Evolutionary conservation across 2,888 invertebrate species (phyloP).

Genomic region (Baronia brevicornis): DNA sequence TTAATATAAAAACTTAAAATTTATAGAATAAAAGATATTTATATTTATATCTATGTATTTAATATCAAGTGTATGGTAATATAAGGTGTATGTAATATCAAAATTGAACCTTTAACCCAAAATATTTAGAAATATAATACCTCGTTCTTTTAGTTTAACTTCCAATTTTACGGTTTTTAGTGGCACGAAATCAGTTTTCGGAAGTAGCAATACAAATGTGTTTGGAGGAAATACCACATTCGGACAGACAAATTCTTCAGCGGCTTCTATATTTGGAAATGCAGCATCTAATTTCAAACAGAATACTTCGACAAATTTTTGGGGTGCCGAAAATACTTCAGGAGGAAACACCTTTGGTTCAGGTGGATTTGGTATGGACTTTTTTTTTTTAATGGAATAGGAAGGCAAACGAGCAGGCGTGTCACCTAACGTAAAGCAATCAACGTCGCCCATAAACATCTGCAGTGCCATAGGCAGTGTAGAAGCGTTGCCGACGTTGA

Average conservation of each 20-base stretch:
- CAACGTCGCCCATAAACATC: too few species aligned
- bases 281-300: constrained; percentile 37
- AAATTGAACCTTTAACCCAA: too few species aligned
- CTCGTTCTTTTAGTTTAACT: constrained; percentile 1
- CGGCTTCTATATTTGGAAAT: constrained; percentile 50
- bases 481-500: too few species aligned
- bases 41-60: background rate
- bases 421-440: too few species aligned
- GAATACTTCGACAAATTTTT: constrained; percentile 43
- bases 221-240: constrained; percentile 56
- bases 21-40: too few species aligned
- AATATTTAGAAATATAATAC: too few species aligned
- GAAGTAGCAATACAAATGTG: constrained; percentile 39
- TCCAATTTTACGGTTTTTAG: constrained; percentile 22
- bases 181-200: constrained; percentile 46
- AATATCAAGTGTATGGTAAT: too few species aligned
- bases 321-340: constrained; percentile 39
- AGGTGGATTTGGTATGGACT: constrained; percentile 45
- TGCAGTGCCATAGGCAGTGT: too few species aligned
- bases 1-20: constrained; percentile 2
- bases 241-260: constrained; percentile 43
- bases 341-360: constrained; percentile 45
- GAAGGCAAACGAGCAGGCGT: too few species aligned
- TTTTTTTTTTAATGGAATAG: too few species aligned
- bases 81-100: too few species aligned